Conservation (phyloP, 2,888 invertebrate species). For the Ctenicera cuprea region DNA sequence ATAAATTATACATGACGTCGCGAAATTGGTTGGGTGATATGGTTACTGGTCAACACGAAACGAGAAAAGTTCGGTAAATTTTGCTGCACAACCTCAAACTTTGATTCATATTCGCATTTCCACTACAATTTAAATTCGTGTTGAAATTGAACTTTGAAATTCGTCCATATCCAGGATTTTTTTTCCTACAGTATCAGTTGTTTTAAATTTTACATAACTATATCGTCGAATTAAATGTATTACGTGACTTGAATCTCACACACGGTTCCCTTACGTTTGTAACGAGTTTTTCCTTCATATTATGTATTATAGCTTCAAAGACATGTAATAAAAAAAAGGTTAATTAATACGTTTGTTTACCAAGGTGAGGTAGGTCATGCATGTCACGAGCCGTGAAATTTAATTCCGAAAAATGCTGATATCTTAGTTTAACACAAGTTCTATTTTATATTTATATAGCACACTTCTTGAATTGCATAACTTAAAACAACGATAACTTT, state of each 20-base stretch:
- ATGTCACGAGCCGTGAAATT: constrained; percentile 7
- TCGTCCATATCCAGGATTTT: too few relatives aligned
- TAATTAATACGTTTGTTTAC: neutral
- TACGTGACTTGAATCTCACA: too few relatives aligned
- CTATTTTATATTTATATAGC: too few relatives aligned
- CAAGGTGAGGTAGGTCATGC: constrained; percentile 15
- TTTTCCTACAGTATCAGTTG: too few relatives aligned
- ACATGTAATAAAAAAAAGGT: neutral
- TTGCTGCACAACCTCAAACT: neutral
- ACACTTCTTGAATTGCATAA: neutral
- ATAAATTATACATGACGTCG: neutral
- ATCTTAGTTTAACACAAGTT: neutral
- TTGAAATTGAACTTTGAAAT: too few relatives aligned
- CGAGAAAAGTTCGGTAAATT: neutral
- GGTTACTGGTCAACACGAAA: neutral
- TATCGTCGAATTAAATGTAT: too few relatives aligned
- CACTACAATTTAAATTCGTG: too few relatives aligned
- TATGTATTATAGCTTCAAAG: too few relatives aligned
- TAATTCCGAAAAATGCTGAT: neutral
- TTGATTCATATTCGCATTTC: neutral
- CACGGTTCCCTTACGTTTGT: too few relatives aligned
- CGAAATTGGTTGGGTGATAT: neutral
- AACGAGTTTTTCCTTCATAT: too few relatives aligned
- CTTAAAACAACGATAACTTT: constrained; percentile 2
- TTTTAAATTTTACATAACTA: too few relatives aligned